Evolutionary conservation across 2,888 invertebrate species (phyloP).

Genomic region (Crematogaster levior): DNA sequence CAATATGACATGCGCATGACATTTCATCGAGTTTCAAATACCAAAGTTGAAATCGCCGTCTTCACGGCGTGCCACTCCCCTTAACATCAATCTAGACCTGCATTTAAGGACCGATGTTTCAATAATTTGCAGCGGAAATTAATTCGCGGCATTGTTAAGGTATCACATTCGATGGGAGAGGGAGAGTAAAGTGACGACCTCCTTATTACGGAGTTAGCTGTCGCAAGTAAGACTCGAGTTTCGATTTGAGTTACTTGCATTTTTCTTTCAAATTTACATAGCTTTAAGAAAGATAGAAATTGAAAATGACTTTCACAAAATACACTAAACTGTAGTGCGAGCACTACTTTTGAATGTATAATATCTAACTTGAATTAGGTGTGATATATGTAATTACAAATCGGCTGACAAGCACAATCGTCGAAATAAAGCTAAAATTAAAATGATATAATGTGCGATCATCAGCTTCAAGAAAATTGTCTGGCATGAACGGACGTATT

Average conservation of each 20-base stretch:
- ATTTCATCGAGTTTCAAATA: conserved; percentile 30
- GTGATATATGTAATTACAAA: not conserved
- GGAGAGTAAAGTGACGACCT: conserved; percentile 35
- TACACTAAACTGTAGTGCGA: not conserved
- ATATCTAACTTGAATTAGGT: not conserved
- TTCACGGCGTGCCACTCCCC: conserved; percentile 9
- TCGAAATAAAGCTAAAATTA: conserved; percentile 19
- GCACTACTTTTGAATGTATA: not conserved
- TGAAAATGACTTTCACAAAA: not conserved
- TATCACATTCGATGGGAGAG: no score
- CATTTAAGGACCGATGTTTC: conserved; percentile 3
- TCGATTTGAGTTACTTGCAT: conserved; percentile 4
- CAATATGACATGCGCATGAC: not conserved
- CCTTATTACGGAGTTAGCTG: conserved; percentile 8
- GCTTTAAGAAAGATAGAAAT: not conserved
- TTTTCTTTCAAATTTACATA: not conserved
- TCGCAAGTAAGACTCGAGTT: conserved; percentile 25
- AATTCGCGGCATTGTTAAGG: not conserved
- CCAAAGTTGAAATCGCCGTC: conserved; percentile 28
- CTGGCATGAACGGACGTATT: conserved; percentile 16
- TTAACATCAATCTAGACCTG: conserved; percentile 5
- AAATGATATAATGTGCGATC: not conserved
- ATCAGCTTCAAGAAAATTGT: not conserved
- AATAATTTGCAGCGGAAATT: not conserved
- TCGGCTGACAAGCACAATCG: conserved; percentile 5